phyloP scores from a whole-genome alignment of 2,113 vertebrate genomes.

The Hippocampus zosterae region DNA sequence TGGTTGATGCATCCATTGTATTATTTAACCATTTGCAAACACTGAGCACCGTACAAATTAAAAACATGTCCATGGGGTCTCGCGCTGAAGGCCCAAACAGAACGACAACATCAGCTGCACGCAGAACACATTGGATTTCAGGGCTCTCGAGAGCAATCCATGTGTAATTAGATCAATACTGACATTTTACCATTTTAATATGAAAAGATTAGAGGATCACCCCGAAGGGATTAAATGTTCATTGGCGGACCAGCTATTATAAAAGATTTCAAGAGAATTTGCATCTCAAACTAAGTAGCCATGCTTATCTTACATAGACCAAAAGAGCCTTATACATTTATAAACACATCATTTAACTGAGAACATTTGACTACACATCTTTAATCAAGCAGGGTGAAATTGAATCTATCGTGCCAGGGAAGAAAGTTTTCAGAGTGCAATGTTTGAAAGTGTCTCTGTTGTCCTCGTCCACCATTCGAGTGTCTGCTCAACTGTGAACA shows the following conservation, averaged over 20 bases:
- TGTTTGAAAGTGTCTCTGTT: not conserved
- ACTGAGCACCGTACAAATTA: not conserved
- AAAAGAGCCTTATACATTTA: slow-evolving; percentile 11
- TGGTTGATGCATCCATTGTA: not conserved
- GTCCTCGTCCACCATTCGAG: slow-evolving; percentile 43
- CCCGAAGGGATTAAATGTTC: slow-evolving; percentile 89
- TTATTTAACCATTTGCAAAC: not conserved
- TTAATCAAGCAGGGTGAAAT: slow-evolving; percentile 14
- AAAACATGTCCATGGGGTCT: not conserved
- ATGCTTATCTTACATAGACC: slow-evolving; percentile 45
- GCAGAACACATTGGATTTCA: slow-evolving; percentile 50
- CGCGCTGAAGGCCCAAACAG: slow-evolving; percentile 5
- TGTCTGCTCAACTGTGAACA: slow-evolving; percentile 82
- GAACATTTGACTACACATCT: not conserved
- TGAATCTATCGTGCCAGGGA: not conserved
- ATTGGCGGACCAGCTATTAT: slow-evolving; percentile 84
- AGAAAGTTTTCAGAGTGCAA: not conserved
- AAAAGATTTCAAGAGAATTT: slow-evolving; percentile 80
- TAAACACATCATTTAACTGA: not conserved
- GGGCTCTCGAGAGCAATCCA: slow-evolving; percentile 43
- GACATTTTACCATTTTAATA: slow-evolving; percentile 91
- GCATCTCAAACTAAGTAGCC: slow-evolving; percentile 63
- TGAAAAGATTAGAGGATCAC: slow-evolving; percentile 90
- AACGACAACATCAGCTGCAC: slow-evolving; percentile 12
- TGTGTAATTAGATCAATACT: slow-evolving; percentile 85